Conservation (phyloP, 2,113 vertebrate genomes). For the Artemisiospiza belli region DNA sequence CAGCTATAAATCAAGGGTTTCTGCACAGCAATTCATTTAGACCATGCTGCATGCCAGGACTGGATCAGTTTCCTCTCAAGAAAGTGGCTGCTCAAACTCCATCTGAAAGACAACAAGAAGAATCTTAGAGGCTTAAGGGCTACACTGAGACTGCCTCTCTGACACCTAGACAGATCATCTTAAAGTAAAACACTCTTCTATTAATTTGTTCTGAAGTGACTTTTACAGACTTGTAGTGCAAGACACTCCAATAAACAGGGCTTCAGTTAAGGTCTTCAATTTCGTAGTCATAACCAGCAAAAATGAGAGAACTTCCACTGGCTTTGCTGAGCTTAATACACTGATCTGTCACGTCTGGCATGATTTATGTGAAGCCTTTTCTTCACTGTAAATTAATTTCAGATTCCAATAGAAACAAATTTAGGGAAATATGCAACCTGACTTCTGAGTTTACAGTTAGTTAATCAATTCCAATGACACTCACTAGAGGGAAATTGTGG, state of each 20-base stretch:
- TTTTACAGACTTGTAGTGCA: background rate
- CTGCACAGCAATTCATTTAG: background rate
- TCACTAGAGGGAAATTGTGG: background rate
- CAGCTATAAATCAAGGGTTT: background rate
- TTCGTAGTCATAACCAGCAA: background rate
- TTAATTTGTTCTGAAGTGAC: background rate
- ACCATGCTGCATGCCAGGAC: background rate
- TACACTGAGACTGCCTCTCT: background rate
- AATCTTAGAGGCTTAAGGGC: background rate
- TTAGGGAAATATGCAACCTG: background rate
- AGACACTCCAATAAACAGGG: background rate
- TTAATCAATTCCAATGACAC: slow-evolving; percentile 28
- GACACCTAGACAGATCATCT: background rate
- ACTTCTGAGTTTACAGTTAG: slow-evolving; percentile 18
- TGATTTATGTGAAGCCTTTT: slow-evolving; percentile 22
- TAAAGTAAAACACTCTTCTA: background rate
- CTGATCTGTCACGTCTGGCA: background rate
- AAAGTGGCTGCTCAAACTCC: background rate
- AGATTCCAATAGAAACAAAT: slow-evolving; percentile 24
- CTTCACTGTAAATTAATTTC: slow-evolving; percentile 14
- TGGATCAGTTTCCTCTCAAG: background rate
- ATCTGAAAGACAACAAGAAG: background rate
- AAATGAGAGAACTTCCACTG: background rate
- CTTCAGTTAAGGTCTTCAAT: background rate
- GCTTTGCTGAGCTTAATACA: background rate